These are phyloP conservation scores for Cololabis saira DNA, from an alignment of 2,113 vertebrate genomes.

Conservation along the genomic window DNA sequence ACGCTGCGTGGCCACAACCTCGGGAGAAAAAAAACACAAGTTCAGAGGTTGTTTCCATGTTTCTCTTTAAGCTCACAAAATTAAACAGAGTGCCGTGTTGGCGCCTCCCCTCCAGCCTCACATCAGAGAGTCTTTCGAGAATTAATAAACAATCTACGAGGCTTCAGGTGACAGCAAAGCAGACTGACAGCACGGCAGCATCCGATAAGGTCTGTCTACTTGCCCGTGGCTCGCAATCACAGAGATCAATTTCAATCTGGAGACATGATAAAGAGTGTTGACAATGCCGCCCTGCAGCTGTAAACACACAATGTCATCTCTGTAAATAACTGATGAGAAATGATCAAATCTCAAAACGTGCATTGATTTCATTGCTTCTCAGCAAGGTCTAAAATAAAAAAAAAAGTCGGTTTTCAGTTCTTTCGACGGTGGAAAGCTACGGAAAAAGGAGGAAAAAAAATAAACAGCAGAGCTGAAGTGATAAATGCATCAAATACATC, in stretches of 20 bases:
- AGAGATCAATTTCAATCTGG: slow-evolving; percentile 82
- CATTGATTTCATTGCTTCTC: slow-evolving; percentile 63
- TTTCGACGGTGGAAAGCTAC: slow-evolving; percentile 12
- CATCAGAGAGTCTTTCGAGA: slow-evolving; percentile 71
- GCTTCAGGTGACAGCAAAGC: slow-evolving; percentile 69
- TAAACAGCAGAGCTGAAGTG: slow-evolving; percentile 6
- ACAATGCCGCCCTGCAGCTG: slow-evolving; percentile 69
- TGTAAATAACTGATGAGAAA: slow-evolving; percentile 71
- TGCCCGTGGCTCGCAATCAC: slow-evolving; percentile 73
- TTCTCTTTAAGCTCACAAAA: slow-evolving; percentile 40
- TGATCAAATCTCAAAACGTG: slow-evolving; percentile 63
- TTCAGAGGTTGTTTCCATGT: slow-evolving; percentile 11
- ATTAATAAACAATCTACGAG: slow-evolving; percentile 66
- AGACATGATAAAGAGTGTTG: slow-evolving; percentile 76
- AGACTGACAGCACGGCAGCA: slow-evolving; percentile 57
- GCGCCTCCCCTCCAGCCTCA: slow-evolving; percentile 53
- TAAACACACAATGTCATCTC: slow-evolving; percentile 70
- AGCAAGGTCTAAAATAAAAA: slow-evolving; percentile 14
- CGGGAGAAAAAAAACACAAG: slow-evolving; percentile 35
- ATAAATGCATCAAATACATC: slow-evolving; percentile 25
- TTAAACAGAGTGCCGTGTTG: slow-evolving; percentile 54
- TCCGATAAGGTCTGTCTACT: slow-evolving; percentile 77
- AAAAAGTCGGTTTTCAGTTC: slow-evolving; percentile 28
- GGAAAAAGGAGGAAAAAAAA: background rate
- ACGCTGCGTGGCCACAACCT: slow-evolving; percentile 24